Percentiles rank a stretch among this genome's conserved stretches.
phyloP scores from a whole-genome alignment of 2,888 invertebrate species.

The Hedychridium roseum region DNA sequence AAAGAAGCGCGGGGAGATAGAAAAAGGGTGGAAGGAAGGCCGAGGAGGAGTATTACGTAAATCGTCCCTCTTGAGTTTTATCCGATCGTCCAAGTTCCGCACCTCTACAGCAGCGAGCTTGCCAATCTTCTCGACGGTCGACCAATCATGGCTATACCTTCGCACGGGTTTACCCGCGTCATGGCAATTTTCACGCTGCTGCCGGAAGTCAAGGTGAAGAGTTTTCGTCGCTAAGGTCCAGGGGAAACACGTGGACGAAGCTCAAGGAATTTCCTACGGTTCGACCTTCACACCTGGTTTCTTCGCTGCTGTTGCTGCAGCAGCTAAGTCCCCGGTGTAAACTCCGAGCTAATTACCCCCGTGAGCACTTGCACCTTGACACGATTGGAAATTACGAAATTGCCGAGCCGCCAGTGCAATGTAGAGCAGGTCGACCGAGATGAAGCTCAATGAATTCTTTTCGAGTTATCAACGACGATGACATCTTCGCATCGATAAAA shows the following conservation, averaged over 20 bases:
- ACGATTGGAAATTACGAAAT: conserved; percentile 41
- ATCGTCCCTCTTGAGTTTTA: conserved; percentile 30
- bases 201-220: too few relatives aligned
- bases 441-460: conserved; percentile 21
- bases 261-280: too few relatives aligned
- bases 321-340: too few relatives aligned
- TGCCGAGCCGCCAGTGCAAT: conserved; percentile 16
- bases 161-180: too few relatives aligned
- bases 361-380: conserved; percentile 29
- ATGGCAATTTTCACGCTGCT: too few relatives aligned
- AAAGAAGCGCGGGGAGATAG: conserved; percentile 19
- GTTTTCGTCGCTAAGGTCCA: too few relatives aligned
- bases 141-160: too few relatives aligned
- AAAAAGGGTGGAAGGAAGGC: conserved; percentile 27
- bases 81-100: conserved; percentile 25
- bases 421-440: conserved; percentile 24
- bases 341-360: too few relatives aligned
- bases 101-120: conserved; percentile 15
- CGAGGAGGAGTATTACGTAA: conserved; percentile 49
- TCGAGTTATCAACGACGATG: conserved; percentile 15
- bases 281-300: too few relatives aligned
- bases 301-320: too few relatives aligned
- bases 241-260: too few relatives aligned
- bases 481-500: conserved; percentile 18
- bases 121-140: too few relatives aligned